Evolutionary conservation across 1,140 invertebrate genomes (phyloP), one percentile per base, ranked within the genome.

Genomic region (Drosophila oshimai): DNA sequence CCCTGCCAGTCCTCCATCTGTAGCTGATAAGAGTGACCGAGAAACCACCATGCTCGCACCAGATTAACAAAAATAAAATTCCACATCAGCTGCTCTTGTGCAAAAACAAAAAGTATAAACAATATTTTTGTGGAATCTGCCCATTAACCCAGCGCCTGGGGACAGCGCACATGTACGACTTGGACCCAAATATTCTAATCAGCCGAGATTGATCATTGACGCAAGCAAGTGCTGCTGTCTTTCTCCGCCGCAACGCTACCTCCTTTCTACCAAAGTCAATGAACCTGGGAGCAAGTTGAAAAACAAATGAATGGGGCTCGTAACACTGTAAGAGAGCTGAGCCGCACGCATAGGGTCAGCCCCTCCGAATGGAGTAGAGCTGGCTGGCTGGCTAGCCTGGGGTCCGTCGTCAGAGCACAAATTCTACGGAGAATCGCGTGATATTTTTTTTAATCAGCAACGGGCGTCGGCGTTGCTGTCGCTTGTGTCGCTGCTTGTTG

Each of bases 401-500:
- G 57, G 55, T 74, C 64, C 78, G 68, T 57, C 37, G 41, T 18
- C 61, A 62, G 61, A 76, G 77, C 62, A 53, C 77, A 78, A 83
- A 86, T 90, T 87, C 75, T 83, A 90, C 65, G 54, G 34, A 81
- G 68, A 79, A 80, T 87, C 75, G 79, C 76, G 70, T 86, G 77
- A 88, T 90, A 78, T 74, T 74, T 77, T n/a, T 74, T 81, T 83
- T 80, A 88, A 78, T 80, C 87, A 89, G 78, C 58, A 76, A 62
- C 28, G 42, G 44, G 44, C 22, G 57, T 49, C 44, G 55, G 29
- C 53, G 57, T 47, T 41, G 57, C 41, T 54, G 70, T 61, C 36
- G 61, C 26, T 64, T 22, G 51, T 41, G 24, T 31, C 18, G 54
- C 57, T 24, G 60, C 61, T 29, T 39, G 60, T 41, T 50, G 61